Evolutionary conservation across 2,797 vertebrate genomes (phyloP), one percentile per base, ranked within the genome.

Genomic region (Sebastolobus altivelis): DNA sequence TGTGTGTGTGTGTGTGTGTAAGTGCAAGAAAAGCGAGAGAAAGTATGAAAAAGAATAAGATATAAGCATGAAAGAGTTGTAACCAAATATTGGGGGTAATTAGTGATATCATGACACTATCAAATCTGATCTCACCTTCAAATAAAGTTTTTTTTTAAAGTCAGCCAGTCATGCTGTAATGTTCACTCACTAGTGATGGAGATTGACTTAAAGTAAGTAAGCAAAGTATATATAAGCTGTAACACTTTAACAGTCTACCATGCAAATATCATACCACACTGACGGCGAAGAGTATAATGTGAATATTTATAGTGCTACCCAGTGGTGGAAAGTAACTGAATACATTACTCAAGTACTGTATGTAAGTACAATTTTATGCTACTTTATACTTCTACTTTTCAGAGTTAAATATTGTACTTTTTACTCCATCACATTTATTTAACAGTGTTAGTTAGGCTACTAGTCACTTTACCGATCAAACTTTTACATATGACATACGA

Each of bases 11-110:
- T 31, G 37, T 72, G 62, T 54, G 56, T 61, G 31, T 61, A 18
- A 20, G 59, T 60, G 66, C 18, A 56, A 67, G 59, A 73, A 68
- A 77, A 66, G 67, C 14, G 60, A 72, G 35, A 75, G 12, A 77
- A 67, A 72, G 63, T 49, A 20, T 29, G 7, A 73, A n/a, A 56
- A 60, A 65, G 9, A 38, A 60, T 12, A 25, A 18, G 6, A 66
- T 27, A 10, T 6, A 49, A 49, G 14, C 8, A 76, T 20, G 70
- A 59, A 56, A 22, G 35, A 35, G 35, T 38, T 68, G 8, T 46
- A 20, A 43, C 33, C 27, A 63, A 49, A 75, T 10, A 7, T 16
- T 11, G 3, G 6, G 6, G 16, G 5, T 63, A 25, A 65, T 68
- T 8, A 20, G 8, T 55, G 29, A 22, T 49, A 60, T 62, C 4